Evolutionary conservation across 2,113 vertebrate species (phyloP).

Genomic region (Menidia beryllina): DNA sequence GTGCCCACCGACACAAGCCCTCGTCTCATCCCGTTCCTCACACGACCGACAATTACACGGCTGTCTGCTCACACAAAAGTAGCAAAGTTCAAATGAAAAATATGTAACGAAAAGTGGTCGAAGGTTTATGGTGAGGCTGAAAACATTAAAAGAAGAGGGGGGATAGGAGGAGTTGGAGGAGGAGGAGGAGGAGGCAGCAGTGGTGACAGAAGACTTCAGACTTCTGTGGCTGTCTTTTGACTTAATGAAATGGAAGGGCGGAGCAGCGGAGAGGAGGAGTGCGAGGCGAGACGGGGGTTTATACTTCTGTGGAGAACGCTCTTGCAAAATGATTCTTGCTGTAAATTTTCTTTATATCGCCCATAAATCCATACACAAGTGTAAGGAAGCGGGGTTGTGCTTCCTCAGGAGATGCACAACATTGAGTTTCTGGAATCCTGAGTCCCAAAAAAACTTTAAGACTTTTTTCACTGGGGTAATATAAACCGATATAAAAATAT

Average conservation of each 20-base stretch:
- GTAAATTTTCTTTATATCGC: constrained; percentile 79
- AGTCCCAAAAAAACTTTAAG: constrained; percentile 35
- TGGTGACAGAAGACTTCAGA: constrained; percentile 58
- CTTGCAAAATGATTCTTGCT: constrained; percentile 73
- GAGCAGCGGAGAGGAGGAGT: constrained; percentile 58
- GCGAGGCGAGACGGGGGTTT: constrained; percentile 50
- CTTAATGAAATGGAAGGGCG: constrained; percentile 82
- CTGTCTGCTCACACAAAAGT: constrained; percentile 68
- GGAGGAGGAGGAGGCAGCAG: constrained; percentile 37
- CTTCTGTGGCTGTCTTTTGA: constrained; percentile 60
- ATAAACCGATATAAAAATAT: constrained; percentile 67
- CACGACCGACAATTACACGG: constrained; percentile 71
- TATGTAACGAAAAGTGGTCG: constrained; percentile 59
- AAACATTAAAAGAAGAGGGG: constrained; percentile 58
- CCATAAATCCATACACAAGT: constrained; percentile 70
- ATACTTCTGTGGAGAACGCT: constrained; percentile 61
- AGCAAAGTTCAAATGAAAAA: constrained; percentile 70
- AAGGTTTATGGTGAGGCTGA: constrained; percentile 72
- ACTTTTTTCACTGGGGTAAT: constrained; percentile 60
- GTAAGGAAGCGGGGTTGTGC: constrained; percentile 39
- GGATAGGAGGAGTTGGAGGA: constrained; percentile 36
- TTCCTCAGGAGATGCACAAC: constrained; percentile 42
- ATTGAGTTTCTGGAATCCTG: constrained; percentile 51
- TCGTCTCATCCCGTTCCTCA: constrained; percentile 53
- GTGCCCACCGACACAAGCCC: constrained; percentile 53